These are phyloP conservation scores for Eptesicus fuscus DNA, from an alignment of 2,113 vertebrate species.

Conservation along the genomic window DNA sequence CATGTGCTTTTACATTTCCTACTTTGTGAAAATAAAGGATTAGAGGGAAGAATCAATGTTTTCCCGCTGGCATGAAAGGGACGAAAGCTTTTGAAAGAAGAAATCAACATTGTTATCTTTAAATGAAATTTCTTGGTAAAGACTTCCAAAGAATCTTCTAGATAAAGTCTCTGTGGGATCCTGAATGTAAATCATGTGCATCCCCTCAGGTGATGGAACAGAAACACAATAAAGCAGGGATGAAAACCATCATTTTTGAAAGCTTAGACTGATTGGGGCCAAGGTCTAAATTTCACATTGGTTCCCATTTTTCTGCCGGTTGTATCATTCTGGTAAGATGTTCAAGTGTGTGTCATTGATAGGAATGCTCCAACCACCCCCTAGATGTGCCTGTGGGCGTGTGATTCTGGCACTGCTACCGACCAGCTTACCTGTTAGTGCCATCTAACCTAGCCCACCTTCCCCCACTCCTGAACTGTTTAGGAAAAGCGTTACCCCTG, in stretches of 20 bases:
- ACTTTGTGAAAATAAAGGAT: background rate
- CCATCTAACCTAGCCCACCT: background rate
- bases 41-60: background rate
- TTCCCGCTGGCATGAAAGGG: background rate
- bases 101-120: background rate
- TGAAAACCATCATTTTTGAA: background rate
- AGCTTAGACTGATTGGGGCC: background rate
- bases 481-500: background rate
- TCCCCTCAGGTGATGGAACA: background rate
- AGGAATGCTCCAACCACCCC: background rate
- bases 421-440: background rate
- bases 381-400: background rate
- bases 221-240: background rate
- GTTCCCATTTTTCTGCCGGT: background rate
- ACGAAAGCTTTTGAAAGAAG: background rate
- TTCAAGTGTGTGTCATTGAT: background rate
- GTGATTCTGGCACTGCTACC: background rate
- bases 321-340: background rate
- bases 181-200: background rate
- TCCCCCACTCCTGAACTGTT: background rate
- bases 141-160: slow-evolving; percentile 6
- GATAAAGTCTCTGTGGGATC: background rate
- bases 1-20: background rate
- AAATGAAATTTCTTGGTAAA: background rate
- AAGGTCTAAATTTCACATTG: background rate